Evolutionary conservation across 2,888 invertebrate genomes (phyloP), one percentile per base, ranked within the genome.

Genomic region (Drosophila neotestacea): DNA sequence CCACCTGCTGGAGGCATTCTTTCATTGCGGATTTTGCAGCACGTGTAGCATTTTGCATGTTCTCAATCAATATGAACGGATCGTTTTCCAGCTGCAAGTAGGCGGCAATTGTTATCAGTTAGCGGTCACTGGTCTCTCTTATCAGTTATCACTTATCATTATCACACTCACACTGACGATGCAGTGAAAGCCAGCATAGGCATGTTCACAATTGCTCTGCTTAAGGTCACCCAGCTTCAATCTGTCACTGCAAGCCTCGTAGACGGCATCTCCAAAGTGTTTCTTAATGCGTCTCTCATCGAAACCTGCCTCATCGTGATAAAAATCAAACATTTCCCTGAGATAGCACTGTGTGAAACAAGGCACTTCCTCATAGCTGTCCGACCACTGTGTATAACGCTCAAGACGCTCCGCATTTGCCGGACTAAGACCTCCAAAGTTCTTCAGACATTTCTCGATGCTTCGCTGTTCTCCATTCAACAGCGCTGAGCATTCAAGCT

Each of bases 261-360:
- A 81, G 36, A 89, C 69, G n/a, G 88, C 77, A 2, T 50, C 64
- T 1, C 91, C 90, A 32, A 91, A 91, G n/a, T 71, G 67, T 28
- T 60, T 52, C 9, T 68, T 73, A 4, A 90, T 78, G 9, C 80
- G 80, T 4, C 47, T 58, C 28, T 71, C 70, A 16, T 78, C 62
- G 62, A 91, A 91, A 7, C 91, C 91, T 2, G 58, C 46, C 13
- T 62, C 38, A 0, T 79, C 79, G 32, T 80, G 63, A 55, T 90
- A 91, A 41, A 91, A 82, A 42, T 85, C 77, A 42, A 86, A 91
- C 90, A 88, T 84, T 32, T 87, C 85, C 4, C 38, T 70, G 0
- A 91, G 68, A 66, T 91, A 91, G 50, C 91, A 91, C 16, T 82
- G 81, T 0, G 90, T 90, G 42, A 91, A 91, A 54, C 91, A 91